Conservation (phyloP, 2,888 invertebrate genomes). For the Allacma fusca region DNA sequence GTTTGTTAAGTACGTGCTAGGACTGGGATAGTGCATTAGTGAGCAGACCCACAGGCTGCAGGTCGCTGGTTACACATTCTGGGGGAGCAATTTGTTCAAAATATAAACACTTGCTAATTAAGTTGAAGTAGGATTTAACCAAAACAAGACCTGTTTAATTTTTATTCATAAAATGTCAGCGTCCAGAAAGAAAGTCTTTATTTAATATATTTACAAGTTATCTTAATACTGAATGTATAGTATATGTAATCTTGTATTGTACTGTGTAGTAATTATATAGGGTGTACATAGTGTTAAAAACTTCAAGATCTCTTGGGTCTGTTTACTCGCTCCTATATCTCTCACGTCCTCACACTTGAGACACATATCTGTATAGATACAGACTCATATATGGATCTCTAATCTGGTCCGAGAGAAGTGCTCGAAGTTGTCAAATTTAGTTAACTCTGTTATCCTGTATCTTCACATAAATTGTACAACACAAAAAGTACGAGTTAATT, state of each 20-base stretch:
- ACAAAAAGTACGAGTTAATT: no score
- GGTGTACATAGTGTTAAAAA: no score
- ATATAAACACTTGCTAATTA: slow-evolving; percentile 16
- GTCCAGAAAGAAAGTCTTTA: not conserved
- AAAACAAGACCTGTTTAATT: not conserved
- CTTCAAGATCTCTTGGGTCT: no score
- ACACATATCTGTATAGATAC: not conserved
- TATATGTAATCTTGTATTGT: no score
- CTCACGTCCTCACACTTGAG: no score
- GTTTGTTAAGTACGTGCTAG: no score
- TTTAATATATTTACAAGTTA: no score
- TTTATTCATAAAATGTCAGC: not conserved
- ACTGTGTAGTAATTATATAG: no score
- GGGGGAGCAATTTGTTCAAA: not conserved
- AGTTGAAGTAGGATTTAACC: not conserved
- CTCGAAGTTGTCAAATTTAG: slow-evolving; percentile 12
- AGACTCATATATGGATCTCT: not conserved
- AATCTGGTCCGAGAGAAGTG: not conserved
- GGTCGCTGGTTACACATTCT: not conserved
- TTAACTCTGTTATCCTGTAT: no score
- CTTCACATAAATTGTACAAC: no score
- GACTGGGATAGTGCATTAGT: not conserved
- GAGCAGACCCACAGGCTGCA: not conserved
- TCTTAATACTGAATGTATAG: no score
- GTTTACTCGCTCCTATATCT: no score